Conservation (phyloP, 2,888 invertebrate species). For the Dicyrtomina minuta region DNA sequence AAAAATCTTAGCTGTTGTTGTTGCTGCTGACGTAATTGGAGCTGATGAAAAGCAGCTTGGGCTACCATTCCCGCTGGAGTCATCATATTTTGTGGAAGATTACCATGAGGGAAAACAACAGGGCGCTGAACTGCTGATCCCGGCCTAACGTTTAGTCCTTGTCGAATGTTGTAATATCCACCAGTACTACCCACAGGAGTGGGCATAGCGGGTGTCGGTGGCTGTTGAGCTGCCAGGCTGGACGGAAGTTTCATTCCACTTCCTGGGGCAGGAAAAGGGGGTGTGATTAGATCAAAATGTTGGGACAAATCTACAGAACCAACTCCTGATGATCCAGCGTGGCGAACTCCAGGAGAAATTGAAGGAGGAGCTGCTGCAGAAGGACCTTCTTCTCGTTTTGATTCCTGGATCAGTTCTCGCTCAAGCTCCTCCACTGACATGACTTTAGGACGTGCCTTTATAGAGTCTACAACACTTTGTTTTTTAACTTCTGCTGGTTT, state of each 20-base stretch:
- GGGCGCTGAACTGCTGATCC: slow-evolving; percentile 4
- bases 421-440: slow-evolving; percentile 51
- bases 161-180: background rate
- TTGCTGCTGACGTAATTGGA: slow-evolving; percentile 43
- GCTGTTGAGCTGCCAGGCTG: slow-evolving; percentile 23
- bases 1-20: slow-evolving; percentile 46
- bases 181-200: background rate
- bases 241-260: background rate
- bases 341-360: too few species aligned
- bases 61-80: slow-evolving; percentile 3
- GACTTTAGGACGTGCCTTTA: slow-evolving; percentile 41
- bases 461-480: background rate
- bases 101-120: slow-evolving; percentile 14
- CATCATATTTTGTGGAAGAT: slow-evolving; percentile 19
- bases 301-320: background rate
- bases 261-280: too few species aligned
- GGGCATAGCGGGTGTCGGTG: slow-evolving; percentile 15
- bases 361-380: background rate
- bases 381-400: slow-evolving; percentile 19
- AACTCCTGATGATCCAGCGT: background rate
- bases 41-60: slow-evolving; percentile 30
- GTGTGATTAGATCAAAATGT: slow-evolving; percentile 8
- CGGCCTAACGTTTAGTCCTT: slow-evolving; percentile 8
- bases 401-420: slow-evolving; percentile 44
- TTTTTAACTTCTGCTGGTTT: slow-evolving; percentile 13